Conservation (phyloP, 2,113 vertebrate species). For the Leptosomus discolor region DNA sequence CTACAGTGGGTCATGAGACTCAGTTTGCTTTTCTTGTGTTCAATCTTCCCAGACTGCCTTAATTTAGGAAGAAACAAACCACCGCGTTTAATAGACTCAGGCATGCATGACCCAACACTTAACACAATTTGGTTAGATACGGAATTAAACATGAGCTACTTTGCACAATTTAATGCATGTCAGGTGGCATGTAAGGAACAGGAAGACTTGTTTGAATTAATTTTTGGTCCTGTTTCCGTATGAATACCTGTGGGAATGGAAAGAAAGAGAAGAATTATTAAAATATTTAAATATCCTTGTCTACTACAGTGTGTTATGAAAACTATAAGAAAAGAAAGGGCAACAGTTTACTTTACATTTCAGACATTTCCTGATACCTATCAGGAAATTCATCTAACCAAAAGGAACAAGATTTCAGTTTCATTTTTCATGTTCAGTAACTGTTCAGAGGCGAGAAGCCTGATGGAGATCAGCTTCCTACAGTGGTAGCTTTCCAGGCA, state of each 20-base stretch:
- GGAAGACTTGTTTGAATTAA: not conserved
- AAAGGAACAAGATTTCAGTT: constrained; percentile 7
- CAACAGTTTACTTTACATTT: constrained; percentile 16
- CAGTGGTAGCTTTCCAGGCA: not conserved
- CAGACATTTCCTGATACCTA: constrained; percentile 40
- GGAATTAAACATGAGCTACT: not conserved
- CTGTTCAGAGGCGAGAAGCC: accelerated
- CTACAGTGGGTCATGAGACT: not conserved
- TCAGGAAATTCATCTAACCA: constrained; percentile 2
- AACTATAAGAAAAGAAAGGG: not conserved
- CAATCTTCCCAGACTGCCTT: not conserved
- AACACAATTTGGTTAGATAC: not conserved
- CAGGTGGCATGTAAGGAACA: not conserved
- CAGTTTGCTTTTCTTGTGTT: not conserved
- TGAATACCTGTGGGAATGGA: not conserved
- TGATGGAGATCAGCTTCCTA: not conserved
- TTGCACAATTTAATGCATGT: not conserved
- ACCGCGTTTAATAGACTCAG: not conserved
- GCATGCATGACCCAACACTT: not conserved
- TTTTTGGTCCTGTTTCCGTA: not conserved
- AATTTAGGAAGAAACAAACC: not conserved
- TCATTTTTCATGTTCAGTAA: not conserved
- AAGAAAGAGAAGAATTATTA: not conserved
- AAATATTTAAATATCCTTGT: not conserved
- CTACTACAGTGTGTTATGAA: not conserved